Evolutionary conservation across 1,140 invertebrate species (phyloP).

Genomic region (Leptinotarsa lineolata): DNA sequence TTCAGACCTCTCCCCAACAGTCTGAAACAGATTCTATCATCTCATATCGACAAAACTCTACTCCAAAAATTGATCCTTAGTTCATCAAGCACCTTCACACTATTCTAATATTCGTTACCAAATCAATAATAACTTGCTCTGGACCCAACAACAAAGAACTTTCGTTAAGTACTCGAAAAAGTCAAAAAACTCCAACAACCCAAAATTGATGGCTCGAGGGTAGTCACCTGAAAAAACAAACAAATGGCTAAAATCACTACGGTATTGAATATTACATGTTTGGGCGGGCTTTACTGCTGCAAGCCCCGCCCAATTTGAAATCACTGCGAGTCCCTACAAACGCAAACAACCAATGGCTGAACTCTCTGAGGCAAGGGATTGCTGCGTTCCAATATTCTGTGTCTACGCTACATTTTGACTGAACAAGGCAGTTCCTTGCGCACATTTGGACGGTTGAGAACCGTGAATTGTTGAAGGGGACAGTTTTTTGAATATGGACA

Average conservation of each 20-base stretch:
- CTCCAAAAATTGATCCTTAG: no score
- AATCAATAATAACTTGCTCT: no score
- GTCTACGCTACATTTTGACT: neutral
- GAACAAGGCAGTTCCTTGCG: conserved; percentile 12
- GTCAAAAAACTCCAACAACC: neutral
- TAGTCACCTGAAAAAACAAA: conserved; percentile 8
- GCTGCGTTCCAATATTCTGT: neutral
- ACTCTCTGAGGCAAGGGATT: neutral
- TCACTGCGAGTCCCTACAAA: conserved; percentile 14
- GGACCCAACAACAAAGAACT: neutral
- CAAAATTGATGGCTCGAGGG: neutral
- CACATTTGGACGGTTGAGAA: neutral
- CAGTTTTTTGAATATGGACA: neutral
- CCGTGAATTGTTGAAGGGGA: neutral
- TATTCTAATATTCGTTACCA: no score
- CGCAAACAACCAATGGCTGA: neutral
- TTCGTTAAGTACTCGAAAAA: neutral
- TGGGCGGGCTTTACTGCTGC: neutral
- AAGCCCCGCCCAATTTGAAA: conserved; percentile 7
- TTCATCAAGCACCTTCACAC: no score
- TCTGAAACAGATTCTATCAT: no score
- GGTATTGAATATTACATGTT: conserved; percentile 14
- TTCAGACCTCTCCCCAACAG: no score
- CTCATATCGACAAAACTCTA: no score
- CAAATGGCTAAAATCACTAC: conserved; percentile 16